Evolutionary conservation across 2,888 invertebrate species (phyloP).

Genomic region (Hydriomena furcata): DNA sequence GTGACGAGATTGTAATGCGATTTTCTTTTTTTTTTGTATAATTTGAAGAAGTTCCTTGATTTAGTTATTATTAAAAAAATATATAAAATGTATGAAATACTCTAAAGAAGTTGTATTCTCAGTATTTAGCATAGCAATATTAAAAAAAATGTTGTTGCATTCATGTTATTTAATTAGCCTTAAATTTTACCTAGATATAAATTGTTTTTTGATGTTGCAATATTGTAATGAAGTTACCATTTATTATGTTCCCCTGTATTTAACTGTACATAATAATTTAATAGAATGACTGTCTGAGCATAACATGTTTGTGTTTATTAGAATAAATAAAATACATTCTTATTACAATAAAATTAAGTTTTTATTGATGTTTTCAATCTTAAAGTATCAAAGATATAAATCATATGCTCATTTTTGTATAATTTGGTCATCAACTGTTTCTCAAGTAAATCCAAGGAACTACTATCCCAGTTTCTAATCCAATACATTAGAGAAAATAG

Average conservation of each 20-base stretch:
- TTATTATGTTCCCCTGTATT: constrained; percentile 36
- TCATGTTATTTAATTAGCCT: constrained; percentile 12
- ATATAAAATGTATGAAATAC: constrained; percentile 13
- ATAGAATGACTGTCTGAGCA: constrained; percentile 42
- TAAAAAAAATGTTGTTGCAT: constrained; percentile 24
- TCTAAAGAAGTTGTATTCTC: constrained; percentile 14
- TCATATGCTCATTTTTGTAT: constrained; percentile 62
- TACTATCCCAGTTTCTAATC: constrained; percentile 70
- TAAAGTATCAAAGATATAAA: constrained; percentile 69
- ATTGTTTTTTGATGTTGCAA: constrained; percentile 29
- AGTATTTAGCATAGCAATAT: constrained; percentile 36
- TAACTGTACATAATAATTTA: constrained; percentile 34
- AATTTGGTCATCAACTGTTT: constrained; percentile 60
- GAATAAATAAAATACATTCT: constrained; percentile 47
- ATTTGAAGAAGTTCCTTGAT: constrained; percentile 11
- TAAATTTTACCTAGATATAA: constrained; percentile 3
- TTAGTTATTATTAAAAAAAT: neutral
- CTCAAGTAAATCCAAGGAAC: constrained; percentile 68
- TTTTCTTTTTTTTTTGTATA: neutral
- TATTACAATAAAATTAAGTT: constrained; percentile 34
- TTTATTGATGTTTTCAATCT: constrained; percentile 46
- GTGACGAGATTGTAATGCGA: too few species aligned
- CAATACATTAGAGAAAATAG: constrained; percentile 82
- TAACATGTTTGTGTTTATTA: constrained; percentile 54
- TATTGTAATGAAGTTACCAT: constrained; percentile 48